A percentile compares a stretch with the other conserved stretches of the same genome.
phyloP scores from a whole-genome alignment of 2,797 vertebrate genomes.

The Pipistrellus pipistrellus region DNA sequence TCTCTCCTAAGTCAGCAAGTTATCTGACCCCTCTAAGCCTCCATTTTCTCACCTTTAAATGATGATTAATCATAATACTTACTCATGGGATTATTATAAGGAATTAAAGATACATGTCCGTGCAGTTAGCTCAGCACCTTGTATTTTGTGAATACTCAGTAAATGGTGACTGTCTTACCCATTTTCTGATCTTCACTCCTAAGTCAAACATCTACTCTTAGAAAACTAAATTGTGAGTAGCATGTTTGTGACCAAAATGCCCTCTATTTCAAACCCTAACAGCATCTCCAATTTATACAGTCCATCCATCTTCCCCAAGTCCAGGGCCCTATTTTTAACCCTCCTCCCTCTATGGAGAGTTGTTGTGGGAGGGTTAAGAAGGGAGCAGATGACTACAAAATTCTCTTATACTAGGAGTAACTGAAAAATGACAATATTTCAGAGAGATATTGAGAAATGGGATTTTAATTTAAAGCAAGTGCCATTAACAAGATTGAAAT shows the following conservation, averaged over 20 bases:
- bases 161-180: not conserved
- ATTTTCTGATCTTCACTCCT: not conserved
- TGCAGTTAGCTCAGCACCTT: not conserved
- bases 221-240: not conserved
- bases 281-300: not conserved
- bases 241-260: not conserved
- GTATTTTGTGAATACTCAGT: not conserved
- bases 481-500: conserved; percentile 78
- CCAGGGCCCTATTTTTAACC: not conserved
- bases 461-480: conserved; percentile 79
- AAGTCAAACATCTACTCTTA: not conserved
- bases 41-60: conserved; percentile 6
- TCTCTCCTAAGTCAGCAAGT: not conserved
- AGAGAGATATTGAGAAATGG: conserved; percentile 66
- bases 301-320: not conserved
- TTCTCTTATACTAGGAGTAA: conserved; percentile 72
- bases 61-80: not conserved
- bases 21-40: not conserved
- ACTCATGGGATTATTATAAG: not conserved
- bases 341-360: not conserved
- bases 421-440: conserved; percentile 69
- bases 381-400: conserved; percentile 64
- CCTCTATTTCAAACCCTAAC: not conserved
- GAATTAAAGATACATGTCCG: not conserved
- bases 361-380: not conserved